These are phyloP conservation scores for Macrochelys suwanniensis DNA, from an alignment of 2,797 vertebrate genomes.

Conservation along the genomic window DNA sequence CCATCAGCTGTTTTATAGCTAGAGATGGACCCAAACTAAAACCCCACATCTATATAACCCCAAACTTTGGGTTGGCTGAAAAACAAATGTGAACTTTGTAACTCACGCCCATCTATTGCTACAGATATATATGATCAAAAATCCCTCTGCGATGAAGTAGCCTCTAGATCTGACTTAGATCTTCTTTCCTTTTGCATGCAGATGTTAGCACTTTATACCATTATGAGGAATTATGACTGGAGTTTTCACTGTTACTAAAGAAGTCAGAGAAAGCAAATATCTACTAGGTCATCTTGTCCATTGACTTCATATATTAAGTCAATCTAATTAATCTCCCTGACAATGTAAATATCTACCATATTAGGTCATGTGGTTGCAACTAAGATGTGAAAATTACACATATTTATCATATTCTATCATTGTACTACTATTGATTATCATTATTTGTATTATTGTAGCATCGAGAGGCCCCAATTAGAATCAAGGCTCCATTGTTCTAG, in stretches of 20 bases:
- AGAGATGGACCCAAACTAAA: background rate
- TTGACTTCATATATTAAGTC: background rate
- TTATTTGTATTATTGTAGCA: background rate
- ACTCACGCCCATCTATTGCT: background rate
- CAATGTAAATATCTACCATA: background rate
- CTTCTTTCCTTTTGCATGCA: background rate
- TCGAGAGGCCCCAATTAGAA: background rate
- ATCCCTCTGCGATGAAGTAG: background rate
- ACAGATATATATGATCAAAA: background rate
- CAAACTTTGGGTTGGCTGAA: accelerated
- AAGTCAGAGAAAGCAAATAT: background rate
- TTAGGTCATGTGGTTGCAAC: background rate
- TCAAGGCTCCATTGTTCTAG: background rate
- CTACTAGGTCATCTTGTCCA: background rate
- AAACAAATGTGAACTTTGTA: background rate
- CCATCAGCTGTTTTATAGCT: background rate
- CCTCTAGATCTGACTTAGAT: background rate
- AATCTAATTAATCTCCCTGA: background rate
- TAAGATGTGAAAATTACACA: background rate
- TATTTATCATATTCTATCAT: background rate
- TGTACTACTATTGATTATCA: background rate
- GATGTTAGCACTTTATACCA: background rate
- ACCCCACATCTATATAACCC: background rate
- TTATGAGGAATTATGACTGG: background rate
- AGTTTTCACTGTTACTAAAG: background rate